phyloP scores from a whole-genome alignment of 2,113 vertebrate species.

The Hyla sarda region DNA sequence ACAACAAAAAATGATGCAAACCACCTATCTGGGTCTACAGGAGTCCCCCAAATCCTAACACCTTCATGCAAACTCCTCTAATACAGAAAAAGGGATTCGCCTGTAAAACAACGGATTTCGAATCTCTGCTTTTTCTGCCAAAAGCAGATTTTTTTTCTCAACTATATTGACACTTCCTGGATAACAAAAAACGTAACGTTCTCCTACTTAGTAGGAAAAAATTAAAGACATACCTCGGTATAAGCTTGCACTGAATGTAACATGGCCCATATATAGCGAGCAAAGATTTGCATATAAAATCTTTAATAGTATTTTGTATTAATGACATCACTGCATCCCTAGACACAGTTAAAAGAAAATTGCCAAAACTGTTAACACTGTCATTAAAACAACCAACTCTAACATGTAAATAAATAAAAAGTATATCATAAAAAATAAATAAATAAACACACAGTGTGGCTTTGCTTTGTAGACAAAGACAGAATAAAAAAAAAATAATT shows the following conservation, averaged over 20 bases:
- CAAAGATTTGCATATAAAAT: slow-evolving; percentile 78
- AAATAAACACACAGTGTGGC: slow-evolving; percentile 40
- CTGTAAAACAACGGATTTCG: background rate
- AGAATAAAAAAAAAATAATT: slow-evolving; percentile 36
- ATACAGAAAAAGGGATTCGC: background rate
- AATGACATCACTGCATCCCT: slow-evolving; percentile 86
- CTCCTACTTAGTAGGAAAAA: slow-evolving; percentile 85
- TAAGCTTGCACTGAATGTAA: slow-evolving; percentile 86
- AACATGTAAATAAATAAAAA: slow-evolving; percentile 68
- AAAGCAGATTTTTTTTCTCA: background rate
- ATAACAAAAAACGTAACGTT: slow-evolving; percentile 59
- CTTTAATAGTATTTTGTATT: slow-evolving; percentile 78
- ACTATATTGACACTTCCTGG: background rate
- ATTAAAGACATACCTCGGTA: slow-evolving; percentile 85
- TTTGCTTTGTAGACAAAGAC: slow-evolving; percentile 77
- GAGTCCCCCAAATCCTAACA: slow-evolving; percentile 56
- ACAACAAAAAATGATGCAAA: slow-evolving; percentile 40
- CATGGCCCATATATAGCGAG: slow-evolving; percentile 80
- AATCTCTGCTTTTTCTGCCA: slow-evolving; percentile 18
- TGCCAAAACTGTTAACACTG: slow-evolving; percentile 80
- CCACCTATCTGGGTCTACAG: background rate
- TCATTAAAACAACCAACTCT: slow-evolving; percentile 75
- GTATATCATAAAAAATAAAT: slow-evolving; percentile 52
- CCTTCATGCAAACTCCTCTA: slow-evolving; percentile 67
- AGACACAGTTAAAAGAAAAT: slow-evolving; percentile 82